A percentile compares a stretch with the other conserved stretches of the same genome.
Conservation (phyloP, 1,140 invertebrate genomes). For the Hylaeus volcanicus region DNA sequence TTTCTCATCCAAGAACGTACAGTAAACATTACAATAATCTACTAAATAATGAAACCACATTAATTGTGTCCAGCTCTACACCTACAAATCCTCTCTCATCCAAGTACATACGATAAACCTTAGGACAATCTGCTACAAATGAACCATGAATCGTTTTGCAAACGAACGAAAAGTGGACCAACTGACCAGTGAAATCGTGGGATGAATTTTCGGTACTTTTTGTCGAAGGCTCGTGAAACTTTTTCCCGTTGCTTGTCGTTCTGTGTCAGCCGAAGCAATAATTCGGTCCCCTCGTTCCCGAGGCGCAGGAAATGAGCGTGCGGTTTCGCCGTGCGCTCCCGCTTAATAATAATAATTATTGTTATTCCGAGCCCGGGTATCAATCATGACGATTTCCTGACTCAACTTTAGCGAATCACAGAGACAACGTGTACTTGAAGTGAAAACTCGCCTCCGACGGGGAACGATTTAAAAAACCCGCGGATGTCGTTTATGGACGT, state of each 20-base stretch:
- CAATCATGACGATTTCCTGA: conserved; percentile 51
- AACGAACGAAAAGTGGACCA: conserved; percentile 33
- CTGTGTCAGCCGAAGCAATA: conserved; percentile 4
- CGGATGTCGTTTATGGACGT: neutral
- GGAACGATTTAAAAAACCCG: neutral
- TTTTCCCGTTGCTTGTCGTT: neutral
- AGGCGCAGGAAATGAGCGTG: conserved; percentile 37
- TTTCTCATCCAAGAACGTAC: too few species aligned
- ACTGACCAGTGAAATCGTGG: conserved; percentile 16
- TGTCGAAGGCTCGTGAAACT: conserved; percentile 25
- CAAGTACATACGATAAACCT: too few species aligned
- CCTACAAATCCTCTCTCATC: too few species aligned
- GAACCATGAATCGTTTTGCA: neutral
- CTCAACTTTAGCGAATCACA: neutral
- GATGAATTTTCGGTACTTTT: conserved; percentile 22
- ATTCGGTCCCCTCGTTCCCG: conserved; percentile 26
- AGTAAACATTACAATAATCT: too few species aligned
- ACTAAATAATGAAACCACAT: too few species aligned
- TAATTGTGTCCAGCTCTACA: too few species aligned
- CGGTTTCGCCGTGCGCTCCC: conserved; percentile 33
- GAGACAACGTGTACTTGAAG: neutral
- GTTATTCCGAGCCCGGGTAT: conserved; percentile 36
- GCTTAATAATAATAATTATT: conserved; percentile 55
- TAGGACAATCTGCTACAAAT: too few species aligned
- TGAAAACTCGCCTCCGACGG: neutral